Evolutionary conservation across 1,140 invertebrate genomes (phyloP), one percentile per base, ranked within the genome.

Genomic region (Aricia agestis): DNA sequence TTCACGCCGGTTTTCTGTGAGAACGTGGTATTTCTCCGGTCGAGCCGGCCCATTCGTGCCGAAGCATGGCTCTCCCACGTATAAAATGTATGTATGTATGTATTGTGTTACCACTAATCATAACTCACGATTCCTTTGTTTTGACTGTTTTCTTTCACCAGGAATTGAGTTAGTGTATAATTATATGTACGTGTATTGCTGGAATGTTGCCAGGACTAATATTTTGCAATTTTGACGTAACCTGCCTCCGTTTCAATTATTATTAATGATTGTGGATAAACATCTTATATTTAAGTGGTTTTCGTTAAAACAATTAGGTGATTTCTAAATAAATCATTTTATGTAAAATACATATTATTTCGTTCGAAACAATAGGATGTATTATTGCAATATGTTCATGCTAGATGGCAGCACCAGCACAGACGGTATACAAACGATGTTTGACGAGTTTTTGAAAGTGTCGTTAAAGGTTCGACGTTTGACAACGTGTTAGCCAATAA

Each of bases 141-240:
- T 63, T 63, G 59, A 63, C 59, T 63, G 59, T 63, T 63, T 63
- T 63, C 59, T 63, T 63, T 63, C 59, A 63, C 17, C 18, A 1
- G 19, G 59, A 10, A 19, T 63, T 63, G 59, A 63, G 59, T 63
- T 63, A 63, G 59, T 63, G 59, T 63, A 19, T 63, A 59, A 63
- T 59, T 59, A 15, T 63, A 63, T 11, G 11, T 36, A 36, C 59
- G 59, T 63, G 59, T 63, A 63, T 25, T 25, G 6, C 59, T 63
- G 59, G 59, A 63, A 13, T 63, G 18, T 25, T 63, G 59, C 59
- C 59, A 63, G 18, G 19, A 18, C 10, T 25, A 25, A 63, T 63
- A 25, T 63, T 63, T 63, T 63, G 59, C 19, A 25, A 25, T 63
- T 63, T 19, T 10, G 59, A 63, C 59, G 59, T 25, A 63, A 19